A percentile compares a stretch with the other conserved stretches of the same genome.
Conservation (phyloP, 2,797 vertebrate species). For the Pantherophis alleghaniensis region DNA sequence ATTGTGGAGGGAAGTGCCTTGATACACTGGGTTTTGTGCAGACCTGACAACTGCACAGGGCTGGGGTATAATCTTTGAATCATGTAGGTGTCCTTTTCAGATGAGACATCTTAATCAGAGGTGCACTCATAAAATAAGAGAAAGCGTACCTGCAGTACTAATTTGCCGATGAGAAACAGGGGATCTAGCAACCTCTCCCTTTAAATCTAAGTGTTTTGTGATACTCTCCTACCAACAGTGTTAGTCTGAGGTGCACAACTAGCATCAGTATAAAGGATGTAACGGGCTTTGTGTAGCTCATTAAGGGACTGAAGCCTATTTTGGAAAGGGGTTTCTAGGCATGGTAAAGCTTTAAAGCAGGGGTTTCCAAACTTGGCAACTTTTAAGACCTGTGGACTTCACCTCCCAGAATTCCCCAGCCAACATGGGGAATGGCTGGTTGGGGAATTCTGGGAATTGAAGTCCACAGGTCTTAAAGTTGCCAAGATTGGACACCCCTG, state of each 20-base stretch:
- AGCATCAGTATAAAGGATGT: background rate
- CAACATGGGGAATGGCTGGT: no score
- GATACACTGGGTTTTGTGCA: slow-evolving; percentile 6
- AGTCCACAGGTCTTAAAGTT: no score
- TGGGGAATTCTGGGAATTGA: no score
- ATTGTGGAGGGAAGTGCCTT: slow-evolving; percentile 30
- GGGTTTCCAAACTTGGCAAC: no score
- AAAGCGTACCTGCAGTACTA: slow-evolving; percentile 16
- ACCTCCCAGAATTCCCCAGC: no score
- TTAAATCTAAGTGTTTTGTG: slow-evolving; percentile 24
- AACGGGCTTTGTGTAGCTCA: background rate
- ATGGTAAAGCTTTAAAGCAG: background rate
- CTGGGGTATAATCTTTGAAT: slow-evolving; percentile 36
- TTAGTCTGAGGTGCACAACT: background rate
- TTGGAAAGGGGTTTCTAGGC: background rate
- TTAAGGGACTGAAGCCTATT: background rate
- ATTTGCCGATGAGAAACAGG: slow-evolving; percentile 31
- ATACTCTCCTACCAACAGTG: background rate
- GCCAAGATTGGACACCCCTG: no score
- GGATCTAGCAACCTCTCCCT: background rate
- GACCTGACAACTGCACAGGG: slow-evolving; percentile 32
- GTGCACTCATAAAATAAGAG: slow-evolving; percentile 25
- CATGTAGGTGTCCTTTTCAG: slow-evolving; percentile 38
- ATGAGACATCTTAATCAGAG: background rate
- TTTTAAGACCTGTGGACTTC: no score